These are phyloP conservation scores for Bufo gargarizans DNA, from an alignment of 2,113 vertebrate genomes.

Conservation along the genomic window DNA sequence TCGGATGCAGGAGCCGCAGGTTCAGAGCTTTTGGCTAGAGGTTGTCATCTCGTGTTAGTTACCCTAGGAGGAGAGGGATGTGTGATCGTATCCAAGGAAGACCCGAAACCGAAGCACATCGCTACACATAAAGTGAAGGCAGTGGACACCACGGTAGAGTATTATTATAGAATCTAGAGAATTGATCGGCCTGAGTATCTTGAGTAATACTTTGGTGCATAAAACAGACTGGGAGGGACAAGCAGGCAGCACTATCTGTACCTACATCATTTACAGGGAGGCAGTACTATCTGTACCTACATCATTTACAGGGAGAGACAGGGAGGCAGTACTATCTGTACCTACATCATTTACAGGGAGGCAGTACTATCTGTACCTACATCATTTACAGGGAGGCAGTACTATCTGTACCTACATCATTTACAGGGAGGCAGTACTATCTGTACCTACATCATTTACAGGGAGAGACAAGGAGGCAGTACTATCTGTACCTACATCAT, in stretches of 20 bases:
- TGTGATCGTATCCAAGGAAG: conserved; percentile 78
- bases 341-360: no score
- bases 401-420: no score
- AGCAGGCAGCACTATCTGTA: not conserved
- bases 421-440: no score
- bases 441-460: no score
- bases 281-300: not conserved
- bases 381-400: no score
- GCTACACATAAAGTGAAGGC: conserved; percentile 77
- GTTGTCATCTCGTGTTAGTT: conserved; percentile 83
- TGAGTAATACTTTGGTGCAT: not conserved
- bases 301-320: no score
- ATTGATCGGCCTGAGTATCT: no score
- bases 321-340: not conserved
- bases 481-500: no score
- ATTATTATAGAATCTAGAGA: not conserved
- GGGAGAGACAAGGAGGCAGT: no score
- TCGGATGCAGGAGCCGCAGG: conserved; percentile 80
- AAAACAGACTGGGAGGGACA: not conserved
- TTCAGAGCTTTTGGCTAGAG: conserved; percentile 76
- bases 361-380: no score
- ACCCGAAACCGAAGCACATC: conserved; percentile 77
- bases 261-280: not conserved
- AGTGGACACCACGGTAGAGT: conserved; percentile 91
- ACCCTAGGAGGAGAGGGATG: conserved; percentile 91